Evolutionary conservation across 1,140 invertebrate genomes (phyloP), one percentile per base, ranked within the genome.

Genomic region (Eumaeus atala): DNA sequence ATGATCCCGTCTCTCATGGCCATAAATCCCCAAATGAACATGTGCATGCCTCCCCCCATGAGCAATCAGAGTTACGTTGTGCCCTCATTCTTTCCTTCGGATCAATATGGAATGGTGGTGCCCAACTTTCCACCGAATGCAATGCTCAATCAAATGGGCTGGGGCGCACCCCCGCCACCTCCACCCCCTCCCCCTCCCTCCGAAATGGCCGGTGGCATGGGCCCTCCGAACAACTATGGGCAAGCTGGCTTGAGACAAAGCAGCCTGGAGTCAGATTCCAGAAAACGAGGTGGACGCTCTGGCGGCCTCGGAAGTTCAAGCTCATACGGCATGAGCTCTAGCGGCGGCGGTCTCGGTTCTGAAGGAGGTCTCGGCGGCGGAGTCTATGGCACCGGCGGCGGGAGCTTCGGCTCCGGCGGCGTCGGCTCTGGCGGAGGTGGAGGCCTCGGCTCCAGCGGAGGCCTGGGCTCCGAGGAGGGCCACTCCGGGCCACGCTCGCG

Each of bases 241-340:
- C 75, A 72, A 52, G 74, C 67, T 54, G 73, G 73, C 69, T 70
- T 65, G 66, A 74, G 73, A 57, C 70, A 76, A 63, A 72, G 70
- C 63, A 70, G 73, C 65, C 70, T 70, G 66, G 77, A 80, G 67
- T 79, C 78, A 77, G 78, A 86, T 86, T 86, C 78, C 80, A 86
- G 82, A 77, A 86, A 78, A 60, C 73, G 72, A 58, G 77, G 67
- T 56, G 62, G 63, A 64, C 76, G 77, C 51, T 60, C 72, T 62
- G 78, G 72, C 62, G 77, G 77, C 48, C 69, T 70, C 53, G 75
- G 72, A 61, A 66, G 69, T 54, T 72, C 71, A 38, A 61, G 58
- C 62, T 64, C 65, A 38, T 58, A 66, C 48, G 69, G 61, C 48
- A 54, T 62, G 12, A 67, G 69, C 68, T 66, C 63, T 11, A 58